A percentile compares a stretch with the other conserved stretches of the same genome.
These are phyloP conservation scores for Agrotis clavis DNA, from an alignment of 2,888 invertebrate species.

Conservation along the genomic window DNA sequence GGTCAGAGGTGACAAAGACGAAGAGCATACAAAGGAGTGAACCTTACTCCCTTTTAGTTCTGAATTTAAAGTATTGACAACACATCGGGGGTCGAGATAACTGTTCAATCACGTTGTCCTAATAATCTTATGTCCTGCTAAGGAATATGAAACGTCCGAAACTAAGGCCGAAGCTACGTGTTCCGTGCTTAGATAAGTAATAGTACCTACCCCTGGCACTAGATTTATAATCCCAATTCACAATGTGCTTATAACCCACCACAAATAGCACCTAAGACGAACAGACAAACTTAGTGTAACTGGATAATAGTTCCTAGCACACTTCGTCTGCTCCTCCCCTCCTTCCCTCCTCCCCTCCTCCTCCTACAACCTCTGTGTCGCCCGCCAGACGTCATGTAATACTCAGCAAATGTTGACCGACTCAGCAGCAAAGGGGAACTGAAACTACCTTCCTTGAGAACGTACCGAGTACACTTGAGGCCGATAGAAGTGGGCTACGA, in stretches of 20 bases:
- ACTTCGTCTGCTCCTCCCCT: background rate
- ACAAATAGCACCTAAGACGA: background rate
- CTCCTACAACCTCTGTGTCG: background rate
- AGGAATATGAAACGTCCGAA: too few relatives aligned
- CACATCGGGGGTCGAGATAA: too few relatives aligned
- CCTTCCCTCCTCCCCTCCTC: background rate
- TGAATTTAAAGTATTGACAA: too few relatives aligned
- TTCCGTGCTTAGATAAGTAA: too few relatives aligned
- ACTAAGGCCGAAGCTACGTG: too few relatives aligned
- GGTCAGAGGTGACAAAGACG: too few relatives aligned
- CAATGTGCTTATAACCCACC: background rate
- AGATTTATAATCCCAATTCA: too few relatives aligned
- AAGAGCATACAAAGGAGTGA: too few relatives aligned
- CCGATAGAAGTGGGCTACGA: constrained; percentile 20
- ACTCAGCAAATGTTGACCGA: constrained; percentile 58
- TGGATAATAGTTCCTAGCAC: constrained; percentile 20
- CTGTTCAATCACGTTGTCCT: too few relatives aligned
- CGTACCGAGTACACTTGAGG: constrained; percentile 42
- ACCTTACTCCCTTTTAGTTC: too few relatives aligned
- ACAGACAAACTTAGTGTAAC: constrained; percentile 19
- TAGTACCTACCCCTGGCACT: too few relatives aligned
- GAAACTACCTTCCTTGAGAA: constrained; percentile 40
- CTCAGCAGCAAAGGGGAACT: constrained; percentile 30
- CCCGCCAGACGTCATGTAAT: constrained; percentile 52
- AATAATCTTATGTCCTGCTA: too few relatives aligned